Evolutionary conservation across 2,797 vertebrate genomes (phyloP).

Genomic region (Synanceia verrucosa): DNA sequence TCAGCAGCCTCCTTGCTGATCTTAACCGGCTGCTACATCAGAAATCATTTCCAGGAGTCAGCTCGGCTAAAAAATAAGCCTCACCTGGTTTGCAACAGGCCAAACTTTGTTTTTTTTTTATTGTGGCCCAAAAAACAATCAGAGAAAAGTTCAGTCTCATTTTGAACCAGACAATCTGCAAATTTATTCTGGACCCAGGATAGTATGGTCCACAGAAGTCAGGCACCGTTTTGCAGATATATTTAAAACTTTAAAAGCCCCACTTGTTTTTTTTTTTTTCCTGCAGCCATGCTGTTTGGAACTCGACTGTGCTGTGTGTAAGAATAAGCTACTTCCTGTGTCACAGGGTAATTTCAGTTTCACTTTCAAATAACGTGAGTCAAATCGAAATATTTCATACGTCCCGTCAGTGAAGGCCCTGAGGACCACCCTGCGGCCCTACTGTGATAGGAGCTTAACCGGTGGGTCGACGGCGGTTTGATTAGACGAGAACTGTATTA

Average conservation of each 20-base stretch:
- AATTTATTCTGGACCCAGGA: neutral
- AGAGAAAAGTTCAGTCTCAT: neutral
- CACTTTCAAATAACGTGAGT: neutral
- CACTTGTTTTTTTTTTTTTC: neutral
- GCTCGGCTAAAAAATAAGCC: neutral
- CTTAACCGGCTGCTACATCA: neutral
- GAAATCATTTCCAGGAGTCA: fast-evolving
- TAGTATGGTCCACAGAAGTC: neutral
- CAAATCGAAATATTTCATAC: too few species aligned
- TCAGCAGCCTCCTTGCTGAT: too few species aligned
- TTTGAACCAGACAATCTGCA: neutral
- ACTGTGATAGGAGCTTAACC: neutral
- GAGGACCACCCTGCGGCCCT: conserved; percentile 39
- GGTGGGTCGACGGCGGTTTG: neutral
- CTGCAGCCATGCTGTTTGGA: conserved; percentile 65
- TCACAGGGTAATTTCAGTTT: conserved; percentile 66
- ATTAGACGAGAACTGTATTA: neutral
- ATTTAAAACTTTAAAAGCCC: too few species aligned
- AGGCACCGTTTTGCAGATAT: too few species aligned
- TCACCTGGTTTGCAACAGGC: neutral
- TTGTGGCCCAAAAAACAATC: neutral
- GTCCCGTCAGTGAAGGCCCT: conserved; percentile 41
- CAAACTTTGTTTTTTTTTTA: neutral
- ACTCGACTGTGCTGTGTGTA: conserved; percentile 73
- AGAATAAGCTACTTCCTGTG: conserved; percentile 73